phyloP scores from a whole-genome alignment of 2,888 invertebrate species.

The Hydroisotoma schaefferi region DNA sequence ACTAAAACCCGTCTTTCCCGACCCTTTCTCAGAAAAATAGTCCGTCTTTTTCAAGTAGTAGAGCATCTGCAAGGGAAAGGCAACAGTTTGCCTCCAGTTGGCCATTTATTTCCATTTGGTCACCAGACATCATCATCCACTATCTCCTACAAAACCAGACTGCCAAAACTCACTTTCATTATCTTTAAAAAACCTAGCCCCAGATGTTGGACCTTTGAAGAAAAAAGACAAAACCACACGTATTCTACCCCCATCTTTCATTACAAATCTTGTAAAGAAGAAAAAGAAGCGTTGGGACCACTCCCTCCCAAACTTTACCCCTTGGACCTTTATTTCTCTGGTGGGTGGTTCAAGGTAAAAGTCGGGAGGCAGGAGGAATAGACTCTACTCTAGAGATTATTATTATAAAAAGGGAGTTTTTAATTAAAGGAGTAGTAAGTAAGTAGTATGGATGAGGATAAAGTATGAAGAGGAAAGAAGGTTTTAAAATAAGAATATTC shows the following conservation, averaged over 20 bases:
- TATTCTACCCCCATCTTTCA: conserved; percentile 10
- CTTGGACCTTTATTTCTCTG: too few species aligned
- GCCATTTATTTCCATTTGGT: conserved; percentile 19
- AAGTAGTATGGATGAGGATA: neutral
- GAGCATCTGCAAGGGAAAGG: conserved; percentile 18
- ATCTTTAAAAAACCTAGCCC: neutral
- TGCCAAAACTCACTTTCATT: neutral
- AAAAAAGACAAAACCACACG: too few species aligned
- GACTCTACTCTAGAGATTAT: too few species aligned
- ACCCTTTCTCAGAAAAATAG: neutral
- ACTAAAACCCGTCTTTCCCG: conserved; percentile 7
- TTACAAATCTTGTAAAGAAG: too few species aligned
- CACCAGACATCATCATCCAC: conserved; percentile 17
- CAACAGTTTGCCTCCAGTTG: conserved; percentile 21
- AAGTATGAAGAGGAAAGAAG: neutral
- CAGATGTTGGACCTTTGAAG: too few species aligned
- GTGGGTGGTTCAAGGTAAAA: too few species aligned
- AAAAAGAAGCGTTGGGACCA: too few species aligned
- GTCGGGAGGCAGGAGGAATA: too few species aligned
- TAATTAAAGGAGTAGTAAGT: conserved; percentile 19
- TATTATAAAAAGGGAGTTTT: conserved; percentile 18
- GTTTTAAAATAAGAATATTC: too few species aligned
- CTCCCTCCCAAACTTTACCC: too few species aligned
- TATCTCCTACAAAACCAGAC: neutral
- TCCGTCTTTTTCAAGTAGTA: neutral